Base-by-base conservation (phyloP, 2,888 invertebrate genomes). In the Acanthopleura granulata region DNA sequence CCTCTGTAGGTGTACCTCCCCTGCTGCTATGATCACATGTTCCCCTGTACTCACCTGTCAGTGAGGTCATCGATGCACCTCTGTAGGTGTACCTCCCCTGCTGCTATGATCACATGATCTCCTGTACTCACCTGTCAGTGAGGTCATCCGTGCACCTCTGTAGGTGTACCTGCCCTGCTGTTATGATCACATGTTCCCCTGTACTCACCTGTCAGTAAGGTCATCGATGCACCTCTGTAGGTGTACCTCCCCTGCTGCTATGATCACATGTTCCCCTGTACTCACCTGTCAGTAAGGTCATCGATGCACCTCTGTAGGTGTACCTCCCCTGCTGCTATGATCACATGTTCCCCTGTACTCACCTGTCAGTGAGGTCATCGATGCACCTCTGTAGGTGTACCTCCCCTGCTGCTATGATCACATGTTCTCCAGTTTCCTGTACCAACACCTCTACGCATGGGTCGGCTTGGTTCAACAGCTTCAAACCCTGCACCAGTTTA, bases 191-290 rank as follows among this genome's bases (percentile, higher is more conserved):
- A 88, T 97, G 95, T 89, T 99, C 99, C 0, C 99, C 99, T 0
- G 95, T 96, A 87, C 97, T 96, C 90, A 92, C 91, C 91, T 91
- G 81, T 93, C 93, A 79, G 93, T 94, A 74, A 99, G 92, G 91
- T 99, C 99, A 88, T 96, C 95, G 9, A 99, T 92, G 91, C 99
- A 99, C 87, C 97, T 94, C 88, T 98, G 96, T 73, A 99, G 93
- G 91, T 99, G 99, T 0, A 99, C 96, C 92, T 99, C 98, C 0
- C 99, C 99, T 0, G 98, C 95, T 0, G 99, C 98, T 1, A 96
- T 94, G 49, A 99, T 92, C 0, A 99, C 96, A 88, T 97, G 95
- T 89, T 99, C 99, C 0, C 99, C 99, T 0, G 95, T 96, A 87
- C 77, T 82, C 76, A 92, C 91, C 91, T 91, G 81, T 93, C 93